Evolutionary conservation across 2,113 vertebrate species (phyloP), one percentile per base, ranked within the genome.

Genomic region (Cinclus cinclus): DNA sequence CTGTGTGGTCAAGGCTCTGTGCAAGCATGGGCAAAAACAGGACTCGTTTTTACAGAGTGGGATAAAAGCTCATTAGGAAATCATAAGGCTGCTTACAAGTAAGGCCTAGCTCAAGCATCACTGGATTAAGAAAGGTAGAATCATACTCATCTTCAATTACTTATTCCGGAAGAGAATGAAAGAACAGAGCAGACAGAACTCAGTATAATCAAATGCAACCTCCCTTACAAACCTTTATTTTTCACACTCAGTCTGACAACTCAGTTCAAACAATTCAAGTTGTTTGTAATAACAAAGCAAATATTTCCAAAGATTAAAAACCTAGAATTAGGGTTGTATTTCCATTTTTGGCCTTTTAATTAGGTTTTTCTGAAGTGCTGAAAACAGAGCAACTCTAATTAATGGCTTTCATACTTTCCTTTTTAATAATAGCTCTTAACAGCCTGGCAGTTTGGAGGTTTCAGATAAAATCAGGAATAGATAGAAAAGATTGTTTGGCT

Each of bases 261-360:
- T 39, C 47, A n/a, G 63, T 83, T 83, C 71, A 77, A 92, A 65
- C n/a, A 83, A 41, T 49, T 53, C 37, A 15, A 49, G 50, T 33
- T 68, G 30, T 60, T 80, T 81, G 37, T 56, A 83, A 37, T 80
- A 88, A 88, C 44, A 88, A 76, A 88, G 59, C 22, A n/a, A 76
- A 41, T 58, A 73, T 88, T 90, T 83, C n/a, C 55, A 65, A 65
- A 91, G 20, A 91, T 56, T 83, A 95, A 80, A 92, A 93, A 28
- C 25, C 5, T 50, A 50, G 15, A 78, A 67, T 65, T n/a, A 63
- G 19, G 14, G 24, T 85, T 49, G 35, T 56, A n/a, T 35, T 85
- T 90, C 44, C 24, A 64, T 67, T 60, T 76, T 90, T 86, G 28
- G n/a, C 41, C 63, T 86, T 76, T 49, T 86, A 88, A 67, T 89